Conservation (phyloP, 30 jellyfish, hydroid and myxozoan genomes). For the Chrysaora quinquecirrha region DNA sequence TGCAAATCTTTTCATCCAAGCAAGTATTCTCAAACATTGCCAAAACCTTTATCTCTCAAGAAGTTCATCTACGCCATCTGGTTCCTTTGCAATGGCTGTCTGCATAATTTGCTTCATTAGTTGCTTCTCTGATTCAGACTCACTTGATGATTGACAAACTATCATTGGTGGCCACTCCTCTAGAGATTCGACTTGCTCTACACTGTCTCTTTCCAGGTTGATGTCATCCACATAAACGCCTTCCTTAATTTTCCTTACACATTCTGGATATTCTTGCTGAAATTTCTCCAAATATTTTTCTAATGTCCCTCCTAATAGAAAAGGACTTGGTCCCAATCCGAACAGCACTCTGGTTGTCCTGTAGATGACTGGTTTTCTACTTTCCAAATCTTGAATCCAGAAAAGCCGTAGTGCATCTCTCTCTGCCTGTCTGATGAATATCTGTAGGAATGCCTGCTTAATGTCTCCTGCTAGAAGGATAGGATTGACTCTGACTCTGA, state of each 20-base stretch:
- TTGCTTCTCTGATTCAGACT: background rate
- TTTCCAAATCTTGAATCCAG: background rate
- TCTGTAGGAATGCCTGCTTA: too few relatives aligned
- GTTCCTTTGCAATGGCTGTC: too few relatives aligned
- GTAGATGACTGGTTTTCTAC: background rate
- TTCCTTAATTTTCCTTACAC: too few relatives aligned
- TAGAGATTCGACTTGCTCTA: background rate
- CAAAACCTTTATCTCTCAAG: background rate
- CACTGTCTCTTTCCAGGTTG: background rate
- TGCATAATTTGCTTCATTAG: slow-evolving; percentile 1
- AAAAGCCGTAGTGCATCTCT: too few relatives aligned
- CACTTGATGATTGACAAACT: background rate
- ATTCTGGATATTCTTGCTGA: background rate
- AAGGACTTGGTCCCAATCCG: too few relatives aligned
- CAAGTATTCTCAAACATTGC: background rate
- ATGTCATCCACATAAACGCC: too few relatives aligned
- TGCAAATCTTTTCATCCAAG: slow-evolving; percentile 16
- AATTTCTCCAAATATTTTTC: background rate
- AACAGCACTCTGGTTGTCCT: background rate
- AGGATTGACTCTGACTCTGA: too few relatives aligned
- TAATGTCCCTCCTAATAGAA: too few relatives aligned
- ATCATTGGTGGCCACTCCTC: slow-evolving; percentile 1
- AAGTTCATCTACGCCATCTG: background rate
- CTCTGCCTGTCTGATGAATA: too few relatives aligned
- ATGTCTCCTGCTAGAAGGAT: too few relatives aligned